phyloP scores from a whole-genome alignment of 2,888 invertebrate genomes.

The Drosophila birchii region DNA sequence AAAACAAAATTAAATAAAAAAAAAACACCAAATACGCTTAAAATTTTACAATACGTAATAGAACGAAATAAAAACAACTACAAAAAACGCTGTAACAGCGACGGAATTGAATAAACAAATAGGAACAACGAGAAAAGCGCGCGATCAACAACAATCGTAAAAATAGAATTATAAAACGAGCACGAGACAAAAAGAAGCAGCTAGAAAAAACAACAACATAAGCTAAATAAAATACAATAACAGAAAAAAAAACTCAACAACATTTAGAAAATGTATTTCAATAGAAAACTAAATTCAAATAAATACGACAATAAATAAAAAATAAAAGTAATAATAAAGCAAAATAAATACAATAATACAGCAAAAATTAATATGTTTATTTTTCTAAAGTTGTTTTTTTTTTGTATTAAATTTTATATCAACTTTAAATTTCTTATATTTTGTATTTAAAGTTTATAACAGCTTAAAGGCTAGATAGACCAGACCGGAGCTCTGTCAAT shows the following conservation, averaged over 20 bases:
- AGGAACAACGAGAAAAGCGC: constrained; percentile 7
- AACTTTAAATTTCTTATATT: no score
- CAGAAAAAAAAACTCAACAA: no score
- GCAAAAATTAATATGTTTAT: no score
- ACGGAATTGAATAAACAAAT: constrained; percentile 27
- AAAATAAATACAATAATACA: no score
- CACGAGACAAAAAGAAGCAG: constrained; percentile 13
- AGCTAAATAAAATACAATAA: background rate
- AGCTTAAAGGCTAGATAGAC: background rate
- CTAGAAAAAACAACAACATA: background rate
- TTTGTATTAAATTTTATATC: no score
- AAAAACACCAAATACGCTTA: constrained; percentile 44
- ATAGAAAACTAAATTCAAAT: background rate
- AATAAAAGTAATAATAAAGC: no score
- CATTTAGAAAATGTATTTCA: background rate
- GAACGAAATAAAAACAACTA: constrained; percentile 45
- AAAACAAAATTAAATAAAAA: constrained; percentile 24
- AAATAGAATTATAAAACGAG: constrained; percentile 34
- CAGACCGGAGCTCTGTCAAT: no score
- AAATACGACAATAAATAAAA: background rate
- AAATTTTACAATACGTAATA: constrained; percentile 69
- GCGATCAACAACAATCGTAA: constrained; percentile 8
- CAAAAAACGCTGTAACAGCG: constrained; percentile 28
- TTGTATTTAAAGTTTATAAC: background rate
- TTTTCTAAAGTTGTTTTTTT: no score